Conservation (phyloP, 2,797 vertebrate species). For the Galago senegalensis region DNA sequence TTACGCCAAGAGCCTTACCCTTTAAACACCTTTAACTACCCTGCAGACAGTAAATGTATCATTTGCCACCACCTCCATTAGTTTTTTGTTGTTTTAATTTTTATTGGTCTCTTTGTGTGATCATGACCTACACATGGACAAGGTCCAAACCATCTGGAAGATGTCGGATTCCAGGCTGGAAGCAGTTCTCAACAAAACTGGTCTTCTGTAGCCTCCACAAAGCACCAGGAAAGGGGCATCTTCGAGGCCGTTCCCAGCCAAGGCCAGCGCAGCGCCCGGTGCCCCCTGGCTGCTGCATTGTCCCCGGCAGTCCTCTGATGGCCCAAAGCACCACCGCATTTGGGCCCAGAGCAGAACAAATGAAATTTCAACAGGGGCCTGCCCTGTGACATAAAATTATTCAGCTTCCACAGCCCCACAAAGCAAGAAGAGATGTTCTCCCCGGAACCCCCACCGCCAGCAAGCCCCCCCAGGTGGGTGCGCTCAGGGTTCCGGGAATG, state of each 20-base stretch:
- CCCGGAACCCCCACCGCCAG: constrained; percentile 14
- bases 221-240: constrained; percentile 55
- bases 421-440: neutral
- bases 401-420: constrained; percentile 15
- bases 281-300: neutral
- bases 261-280: neutral
- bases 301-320: neutral
- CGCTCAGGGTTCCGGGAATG: neutral
- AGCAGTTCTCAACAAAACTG: constrained; percentile 71
- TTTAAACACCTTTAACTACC: constrained; percentile 57
- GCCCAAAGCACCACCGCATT: neutral
- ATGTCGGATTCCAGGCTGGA: constrained; percentile 64
- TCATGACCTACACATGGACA: constrained; percentile 75
- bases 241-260: neutral
- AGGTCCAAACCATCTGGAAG: constrained; percentile 66
- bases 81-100: neutral
- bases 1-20: constrained; percentile 44
- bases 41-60: constrained; percentile 66
- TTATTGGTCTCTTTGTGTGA: constrained; percentile 77
- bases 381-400: constrained; percentile 86
- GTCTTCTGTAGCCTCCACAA: constrained; percentile 72
- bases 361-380: constrained; percentile 87
- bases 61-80: constrained; percentile 60
- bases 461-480: constrained; percentile 29
- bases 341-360: constrained; percentile 78